phyloP scores from a whole-genome alignment of 2,888 invertebrate genomes.

The Bruchidius siliquastri region DNA sequence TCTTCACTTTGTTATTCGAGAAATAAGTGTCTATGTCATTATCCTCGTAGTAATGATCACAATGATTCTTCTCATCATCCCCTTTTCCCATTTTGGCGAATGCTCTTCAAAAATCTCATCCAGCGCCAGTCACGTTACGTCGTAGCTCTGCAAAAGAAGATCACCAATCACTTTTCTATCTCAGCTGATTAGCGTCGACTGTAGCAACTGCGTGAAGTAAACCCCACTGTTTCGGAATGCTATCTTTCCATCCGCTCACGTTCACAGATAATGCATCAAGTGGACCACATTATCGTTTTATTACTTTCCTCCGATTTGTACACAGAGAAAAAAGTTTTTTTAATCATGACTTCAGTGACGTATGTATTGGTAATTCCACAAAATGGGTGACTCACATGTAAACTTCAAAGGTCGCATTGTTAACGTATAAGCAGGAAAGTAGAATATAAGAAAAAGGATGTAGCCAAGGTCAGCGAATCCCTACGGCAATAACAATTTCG shows the following conservation, averaged over 20 bases:
- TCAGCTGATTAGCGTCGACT: not conserved
- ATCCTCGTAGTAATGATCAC: conserved; percentile 25
- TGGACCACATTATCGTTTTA: not conserved
- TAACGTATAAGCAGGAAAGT: too few relatives aligned
- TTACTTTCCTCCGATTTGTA: not conserved
- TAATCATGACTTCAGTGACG: not conserved
- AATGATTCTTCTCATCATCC: not conserved
- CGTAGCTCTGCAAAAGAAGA: not conserved
- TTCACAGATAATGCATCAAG: not conserved
- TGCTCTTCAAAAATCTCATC: not conserved
- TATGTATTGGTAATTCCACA: not conserved
- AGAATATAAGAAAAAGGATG: too few relatives aligned
- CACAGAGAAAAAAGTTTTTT: not conserved
- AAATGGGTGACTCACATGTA: not conserved
- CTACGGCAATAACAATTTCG: too few relatives aligned
- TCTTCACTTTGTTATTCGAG: conserved; percentile 54
- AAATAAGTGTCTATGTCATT: conserved; percentile 53
- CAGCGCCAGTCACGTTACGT: not conserved
- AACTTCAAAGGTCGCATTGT: too few relatives aligned
- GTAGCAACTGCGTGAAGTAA: not conserved
- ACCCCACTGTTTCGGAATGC: not conserved
- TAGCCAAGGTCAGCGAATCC: too few relatives aligned
- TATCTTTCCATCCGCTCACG: not conserved
- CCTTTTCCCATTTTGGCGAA: not conserved
- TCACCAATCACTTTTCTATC: not conserved